phyloP scores from a whole-genome alignment of 92 coral and sea anemone genomes.

The Epizoanthus stellaris region DNA sequence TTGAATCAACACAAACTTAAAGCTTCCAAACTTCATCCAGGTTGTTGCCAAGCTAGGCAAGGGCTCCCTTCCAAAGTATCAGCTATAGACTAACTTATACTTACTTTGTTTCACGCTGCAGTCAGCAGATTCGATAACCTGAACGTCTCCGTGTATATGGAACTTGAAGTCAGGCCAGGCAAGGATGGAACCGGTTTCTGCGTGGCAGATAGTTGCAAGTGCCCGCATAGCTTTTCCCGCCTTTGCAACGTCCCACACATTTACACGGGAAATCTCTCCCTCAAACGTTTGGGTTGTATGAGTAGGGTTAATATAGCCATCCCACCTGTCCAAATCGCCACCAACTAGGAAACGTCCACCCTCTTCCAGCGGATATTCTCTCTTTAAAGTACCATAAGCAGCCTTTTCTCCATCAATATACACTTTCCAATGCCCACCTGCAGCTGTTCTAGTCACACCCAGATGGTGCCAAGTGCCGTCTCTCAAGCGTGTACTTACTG shows the following conservation, averaged over 20 bases:
- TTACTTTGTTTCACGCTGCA: background rate
- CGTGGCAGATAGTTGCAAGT: constrained; percentile 1
- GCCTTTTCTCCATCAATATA: background rate
- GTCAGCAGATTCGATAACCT: background rate
- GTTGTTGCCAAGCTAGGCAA: no score
- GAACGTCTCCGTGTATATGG: background rate
- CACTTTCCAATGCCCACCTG: background rate
- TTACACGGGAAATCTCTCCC: constrained; percentile 7
- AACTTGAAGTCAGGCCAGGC: constrained; percentile 1
- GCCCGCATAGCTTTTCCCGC: background rate
- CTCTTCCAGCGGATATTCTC: background rate
- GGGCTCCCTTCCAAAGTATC: no score
- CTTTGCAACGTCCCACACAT: background rate
- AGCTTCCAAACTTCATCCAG: no score
- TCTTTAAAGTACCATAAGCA: background rate
- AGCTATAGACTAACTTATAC: background rate
- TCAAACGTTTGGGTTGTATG: background rate
- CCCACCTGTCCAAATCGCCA: background rate
- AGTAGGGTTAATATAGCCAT: background rate
- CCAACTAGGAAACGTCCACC: background rate
- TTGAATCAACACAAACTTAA: no score
- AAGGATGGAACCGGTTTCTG: constrained; percentile 1
- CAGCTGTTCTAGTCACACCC: background rate
- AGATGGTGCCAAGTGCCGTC: constrained; percentile 2
- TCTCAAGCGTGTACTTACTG: no score